Evolutionary conservation across 2,113 vertebrate species (phyloP).

Genomic region (Pimephales promelas): DNA sequence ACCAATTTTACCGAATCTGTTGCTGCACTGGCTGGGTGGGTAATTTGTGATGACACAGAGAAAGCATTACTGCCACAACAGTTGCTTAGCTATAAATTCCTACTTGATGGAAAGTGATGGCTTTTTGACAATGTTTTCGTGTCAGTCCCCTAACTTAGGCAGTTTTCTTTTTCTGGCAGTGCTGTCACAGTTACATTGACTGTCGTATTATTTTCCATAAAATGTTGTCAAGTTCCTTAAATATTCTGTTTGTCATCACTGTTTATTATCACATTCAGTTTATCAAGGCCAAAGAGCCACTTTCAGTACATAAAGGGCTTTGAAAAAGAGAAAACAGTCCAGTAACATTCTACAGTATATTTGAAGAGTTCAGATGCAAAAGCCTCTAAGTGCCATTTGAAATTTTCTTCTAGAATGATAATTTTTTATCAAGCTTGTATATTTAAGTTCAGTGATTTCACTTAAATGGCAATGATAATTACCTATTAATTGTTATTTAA

Average conservation of each 20-base stretch:
- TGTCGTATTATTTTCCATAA: constrained; percentile 10
- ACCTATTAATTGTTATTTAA: no score
- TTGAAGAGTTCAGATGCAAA: no score
- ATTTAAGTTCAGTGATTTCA: no score
- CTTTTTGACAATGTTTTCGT: constrained; percentile 32
- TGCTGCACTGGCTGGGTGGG: constrained; percentile 48
- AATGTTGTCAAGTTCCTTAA: constrained; percentile 13
- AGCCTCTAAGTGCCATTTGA: no score
- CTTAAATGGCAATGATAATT: no score
- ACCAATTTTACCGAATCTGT: constrained; percentile 62
- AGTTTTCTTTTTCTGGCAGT: constrained; percentile 1
- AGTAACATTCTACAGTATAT: neutral
- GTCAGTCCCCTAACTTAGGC: constrained; percentile 1
- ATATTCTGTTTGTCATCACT: constrained; percentile 16
- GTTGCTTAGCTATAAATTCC: constrained; percentile 42
- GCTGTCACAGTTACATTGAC: constrained; percentile 15
- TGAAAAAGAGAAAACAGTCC: neutral
- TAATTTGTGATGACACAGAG: constrained; percentile 65
- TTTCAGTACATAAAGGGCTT: neutral
- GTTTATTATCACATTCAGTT: neutral
- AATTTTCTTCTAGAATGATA: no score
- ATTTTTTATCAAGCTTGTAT: no score
- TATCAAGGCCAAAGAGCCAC: neutral
- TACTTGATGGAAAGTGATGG: constrained; percentile 42
- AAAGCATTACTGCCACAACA: constrained; percentile 48